These are phyloP conservation scores for Takifugu ocellatus DNA, from an alignment of 2,797 vertebrate genomes.

Conservation along the genomic window DNA sequence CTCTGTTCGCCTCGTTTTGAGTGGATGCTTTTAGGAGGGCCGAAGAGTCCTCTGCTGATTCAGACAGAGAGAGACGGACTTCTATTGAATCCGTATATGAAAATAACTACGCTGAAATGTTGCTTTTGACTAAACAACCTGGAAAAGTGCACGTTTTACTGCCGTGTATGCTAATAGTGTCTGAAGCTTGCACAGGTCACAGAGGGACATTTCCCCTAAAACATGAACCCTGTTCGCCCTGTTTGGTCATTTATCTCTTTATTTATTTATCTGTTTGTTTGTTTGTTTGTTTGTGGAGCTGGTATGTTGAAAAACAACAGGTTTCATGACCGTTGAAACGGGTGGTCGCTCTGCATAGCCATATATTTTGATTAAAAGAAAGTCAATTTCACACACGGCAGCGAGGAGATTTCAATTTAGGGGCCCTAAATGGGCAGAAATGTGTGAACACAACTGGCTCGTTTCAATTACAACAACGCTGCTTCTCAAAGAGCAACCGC, in stretches of 20 bases:
- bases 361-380: constrained; percentile 40
- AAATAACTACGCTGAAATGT: not conserved
- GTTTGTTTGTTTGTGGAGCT: too few relatives aligned
- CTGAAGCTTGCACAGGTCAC: too few relatives aligned
- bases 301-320: too few relatives aligned
- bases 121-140: too few relatives aligned
- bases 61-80: constrained; percentile 11
- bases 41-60: constrained; percentile 34
- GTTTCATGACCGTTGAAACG: too few relatives aligned
- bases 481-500: constrained; percentile 3
- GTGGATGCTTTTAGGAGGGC: constrained; percentile 39
- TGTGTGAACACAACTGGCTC: constrained; percentile 8
- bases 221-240: too few relatives aligned
- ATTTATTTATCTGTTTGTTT: too few relatives aligned
- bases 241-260: too few relatives aligned
- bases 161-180: too few relatives aligned
- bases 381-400: constrained; percentile 58
- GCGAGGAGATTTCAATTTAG: constrained; percentile 35
- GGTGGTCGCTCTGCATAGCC: not conserved
- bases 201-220: too few relatives aligned
- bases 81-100: not conserved
- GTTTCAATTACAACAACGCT: constrained; percentile 4
- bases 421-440: constrained; percentile 19
- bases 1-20: constrained; percentile 50
- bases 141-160: too few relatives aligned